These are phyloP conservation scores for Ammodytes marinus DNA, from an alignment of 2,113 vertebrate genomes.

Conservation along the genomic window DNA sequence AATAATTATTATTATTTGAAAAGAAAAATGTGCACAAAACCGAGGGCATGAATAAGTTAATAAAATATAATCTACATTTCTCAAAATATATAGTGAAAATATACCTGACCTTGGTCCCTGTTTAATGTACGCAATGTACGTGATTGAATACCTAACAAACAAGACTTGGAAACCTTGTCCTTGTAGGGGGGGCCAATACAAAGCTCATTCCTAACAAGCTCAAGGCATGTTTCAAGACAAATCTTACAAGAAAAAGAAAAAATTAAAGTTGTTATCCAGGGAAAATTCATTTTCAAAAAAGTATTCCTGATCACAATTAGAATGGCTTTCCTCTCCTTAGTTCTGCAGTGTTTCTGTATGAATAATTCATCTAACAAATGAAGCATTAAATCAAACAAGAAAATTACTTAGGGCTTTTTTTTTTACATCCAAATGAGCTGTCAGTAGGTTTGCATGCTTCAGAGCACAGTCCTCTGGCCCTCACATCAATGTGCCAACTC, in stretches of 20 bases:
- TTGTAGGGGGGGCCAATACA: neutral
- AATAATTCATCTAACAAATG: constrained; percentile 13
- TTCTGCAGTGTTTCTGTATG: neutral
- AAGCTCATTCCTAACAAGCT: constrained; percentile 49
- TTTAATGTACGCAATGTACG: constrained; percentile 61
- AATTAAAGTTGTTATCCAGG: neutral
- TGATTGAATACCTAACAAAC: constrained; percentile 53
- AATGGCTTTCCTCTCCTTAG: constrained; percentile 39
- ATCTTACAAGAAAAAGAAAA: neutral
- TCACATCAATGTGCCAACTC: neutral
- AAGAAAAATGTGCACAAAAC: constrained; percentile 67
- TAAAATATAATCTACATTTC: constrained; percentile 86
- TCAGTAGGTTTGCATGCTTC: constrained; percentile 1
- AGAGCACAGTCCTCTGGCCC: neutral
- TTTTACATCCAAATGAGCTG: constrained; percentile 10
- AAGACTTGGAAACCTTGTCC: constrained; percentile 33
- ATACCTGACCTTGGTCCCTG: constrained; percentile 84
- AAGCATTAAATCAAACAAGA: neutral
- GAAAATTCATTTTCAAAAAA: constrained; percentile 13
- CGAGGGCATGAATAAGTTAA: constrained; percentile 84
- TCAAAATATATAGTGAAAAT: constrained; percentile 80
- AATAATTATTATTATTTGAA: constrained; percentile 35
- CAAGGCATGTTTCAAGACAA: constrained; percentile 42
- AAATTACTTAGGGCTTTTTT: neutral
- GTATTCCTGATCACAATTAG: constrained; percentile 6